A percentile compares a stretch with the other conserved stretches of the same genome.
Evolutionary conservation across 2,113 vertebrate species (phyloP).

Genomic region (Sturnus vulgaris): DNA sequence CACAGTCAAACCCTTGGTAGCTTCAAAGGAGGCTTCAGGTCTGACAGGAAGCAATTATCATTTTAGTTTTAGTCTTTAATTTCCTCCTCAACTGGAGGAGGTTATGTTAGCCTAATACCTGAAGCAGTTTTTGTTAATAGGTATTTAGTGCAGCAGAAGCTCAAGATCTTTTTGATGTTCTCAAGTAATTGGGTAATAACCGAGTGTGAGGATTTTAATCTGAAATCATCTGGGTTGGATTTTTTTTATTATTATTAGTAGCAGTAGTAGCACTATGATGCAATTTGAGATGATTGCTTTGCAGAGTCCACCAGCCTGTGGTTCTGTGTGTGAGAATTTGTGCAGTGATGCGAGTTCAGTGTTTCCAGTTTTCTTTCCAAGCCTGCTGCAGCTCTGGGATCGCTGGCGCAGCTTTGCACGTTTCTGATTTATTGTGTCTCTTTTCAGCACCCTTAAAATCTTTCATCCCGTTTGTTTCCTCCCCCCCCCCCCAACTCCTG

Average conservation of each 20-base stretch:
- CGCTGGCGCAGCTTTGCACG: neutral
- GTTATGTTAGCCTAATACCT: neutral
- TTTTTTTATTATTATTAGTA: neutral
- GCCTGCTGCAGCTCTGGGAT: neutral
- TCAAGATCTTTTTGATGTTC: neutral
- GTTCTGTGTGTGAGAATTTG: neutral
- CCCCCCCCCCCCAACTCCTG: too few species aligned
- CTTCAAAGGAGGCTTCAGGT: neutral
- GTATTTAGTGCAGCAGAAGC: neutral
- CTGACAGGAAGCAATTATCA: neutral
- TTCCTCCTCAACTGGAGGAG: neutral
- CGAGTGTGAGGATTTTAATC: neutral
- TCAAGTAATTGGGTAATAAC: neutral
- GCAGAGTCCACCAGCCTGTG: neutral
- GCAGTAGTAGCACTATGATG: too few species aligned
- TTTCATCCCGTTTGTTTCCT: fast-evolving
- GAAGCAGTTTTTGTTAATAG: neutral
- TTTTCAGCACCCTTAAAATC: neutral
- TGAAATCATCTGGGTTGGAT: neutral
- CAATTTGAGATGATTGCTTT: neutral
- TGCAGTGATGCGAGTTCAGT: neutral
- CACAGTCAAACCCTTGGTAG: neutral
- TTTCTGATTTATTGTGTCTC: neutral
- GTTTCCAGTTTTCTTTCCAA: neutral
- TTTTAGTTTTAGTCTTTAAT: neutral